These are phyloP conservation scores for Cuculus canorus DNA, from an alignment of 2,797 vertebrate species.

Conservation along the genomic window DNA sequence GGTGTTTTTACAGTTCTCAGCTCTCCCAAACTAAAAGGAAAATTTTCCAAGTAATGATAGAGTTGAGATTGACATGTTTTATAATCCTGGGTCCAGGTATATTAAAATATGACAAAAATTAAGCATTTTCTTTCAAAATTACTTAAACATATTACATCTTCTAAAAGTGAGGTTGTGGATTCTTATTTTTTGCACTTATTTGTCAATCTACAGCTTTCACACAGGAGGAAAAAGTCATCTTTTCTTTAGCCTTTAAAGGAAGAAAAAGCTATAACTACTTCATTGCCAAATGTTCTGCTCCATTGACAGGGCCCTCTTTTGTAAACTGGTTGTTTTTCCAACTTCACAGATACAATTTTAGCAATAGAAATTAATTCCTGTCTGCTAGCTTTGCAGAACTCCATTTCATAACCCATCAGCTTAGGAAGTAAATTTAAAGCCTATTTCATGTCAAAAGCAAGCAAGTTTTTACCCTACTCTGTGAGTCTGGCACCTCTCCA, in stretches of 20 bases:
- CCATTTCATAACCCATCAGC: slow-evolving; percentile 18
- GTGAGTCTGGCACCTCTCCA: slow-evolving; percentile 5
- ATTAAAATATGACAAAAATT: slow-evolving; percentile 9
- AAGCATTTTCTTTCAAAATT: slow-evolving; percentile 33
- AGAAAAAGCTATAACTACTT: slow-evolving; percentile 9
- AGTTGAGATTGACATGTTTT: neutral
- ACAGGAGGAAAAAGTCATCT: neutral
- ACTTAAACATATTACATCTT: neutral
- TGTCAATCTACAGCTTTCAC: neutral
- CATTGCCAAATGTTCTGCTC: neutral
- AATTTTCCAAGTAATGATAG: neutral
- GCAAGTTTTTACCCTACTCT: neutral
- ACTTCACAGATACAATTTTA: neutral
- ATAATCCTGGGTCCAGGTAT: neutral
- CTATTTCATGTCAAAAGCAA: neutral
- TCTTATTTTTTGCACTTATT: slow-evolving; percentile 30
- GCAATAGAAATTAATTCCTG: slow-evolving; percentile 29
- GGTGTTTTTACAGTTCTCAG: neutral
- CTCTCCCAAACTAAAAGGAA: neutral
- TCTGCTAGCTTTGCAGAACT: slow-evolving; percentile 18
- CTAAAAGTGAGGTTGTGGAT: neutral
- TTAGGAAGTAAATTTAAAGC: slow-evolving; percentile 3
- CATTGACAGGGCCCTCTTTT: neutral
- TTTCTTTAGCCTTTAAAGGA: neutral
- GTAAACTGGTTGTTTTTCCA: neutral